phyloP scores from a whole-genome alignment of 2,797 vertebrate genomes.

The Hyperoplus lanceolatus region DNA sequence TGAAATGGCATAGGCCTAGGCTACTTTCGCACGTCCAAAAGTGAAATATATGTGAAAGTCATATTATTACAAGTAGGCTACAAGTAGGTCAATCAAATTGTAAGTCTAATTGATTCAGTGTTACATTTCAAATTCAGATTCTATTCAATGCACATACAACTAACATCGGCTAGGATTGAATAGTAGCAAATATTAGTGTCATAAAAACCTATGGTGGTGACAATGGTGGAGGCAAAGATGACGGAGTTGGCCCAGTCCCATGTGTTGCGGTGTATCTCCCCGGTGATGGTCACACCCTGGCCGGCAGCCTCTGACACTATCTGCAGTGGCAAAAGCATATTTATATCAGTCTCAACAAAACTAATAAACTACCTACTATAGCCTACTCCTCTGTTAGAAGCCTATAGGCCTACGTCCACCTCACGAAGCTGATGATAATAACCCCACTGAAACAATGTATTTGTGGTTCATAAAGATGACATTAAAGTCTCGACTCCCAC shows the following conservation, averaged over 20 bases:
- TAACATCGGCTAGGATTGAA: no score
- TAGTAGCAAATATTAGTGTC: background rate
- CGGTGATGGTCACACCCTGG: constrained; percentile 92
- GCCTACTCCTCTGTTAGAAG: background rate
- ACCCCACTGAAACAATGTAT: background rate
- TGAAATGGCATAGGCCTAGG: background rate
- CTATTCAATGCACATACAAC: background rate
- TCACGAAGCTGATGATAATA: background rate
- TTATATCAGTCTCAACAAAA: background rate
- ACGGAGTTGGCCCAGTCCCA: constrained; percentile 97
- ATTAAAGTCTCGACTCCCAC: background rate
- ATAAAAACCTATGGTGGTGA: constrained; percentile 92
- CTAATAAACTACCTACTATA: background rate
- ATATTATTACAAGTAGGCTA: background rate
- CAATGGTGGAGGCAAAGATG: constrained; percentile 95
- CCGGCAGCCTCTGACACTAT: constrained; percentile 90
- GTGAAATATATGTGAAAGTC: background rate
- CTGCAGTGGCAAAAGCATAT: constrained; percentile 69
- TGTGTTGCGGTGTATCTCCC: constrained; percentile 88
- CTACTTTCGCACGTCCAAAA: background rate
- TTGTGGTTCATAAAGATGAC: background rate
- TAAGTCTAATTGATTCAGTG: background rate
- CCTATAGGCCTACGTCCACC: background rate
- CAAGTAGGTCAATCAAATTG: no score
- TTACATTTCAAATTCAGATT: background rate